Percentiles rank a stretch among this genome's conserved stretches.
Evolutionary conservation across 1,140 invertebrate species (phyloP).

Genomic region (Pissodes strobi): DNA sequence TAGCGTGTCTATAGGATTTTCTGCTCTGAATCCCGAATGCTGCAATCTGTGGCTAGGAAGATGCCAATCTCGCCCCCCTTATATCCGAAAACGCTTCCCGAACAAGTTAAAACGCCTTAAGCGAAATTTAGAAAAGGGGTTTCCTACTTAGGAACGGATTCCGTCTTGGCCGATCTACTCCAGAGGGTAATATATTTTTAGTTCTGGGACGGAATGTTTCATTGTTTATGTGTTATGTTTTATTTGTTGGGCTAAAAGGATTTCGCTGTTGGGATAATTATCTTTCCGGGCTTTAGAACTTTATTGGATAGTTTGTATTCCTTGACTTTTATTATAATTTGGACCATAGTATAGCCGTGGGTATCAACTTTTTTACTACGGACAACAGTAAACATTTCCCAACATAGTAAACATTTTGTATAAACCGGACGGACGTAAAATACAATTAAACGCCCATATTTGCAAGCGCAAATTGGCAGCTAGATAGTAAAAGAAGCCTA

Average conservation of each 20-base stretch:
- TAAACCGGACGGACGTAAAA: too few species aligned
- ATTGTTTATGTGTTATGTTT: conserved; percentile 29
- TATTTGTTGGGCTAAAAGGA: conserved; percentile 30
- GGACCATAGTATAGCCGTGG: too few species aligned
- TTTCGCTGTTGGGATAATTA: conserved; percentile 28
- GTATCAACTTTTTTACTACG: too few species aligned
- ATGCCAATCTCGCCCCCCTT: conserved; percentile 25
- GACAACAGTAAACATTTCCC: too few species aligned
- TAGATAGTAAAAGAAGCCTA: too few species aligned
- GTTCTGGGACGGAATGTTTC: conserved; percentile 2
- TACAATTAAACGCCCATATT: too few species aligned
- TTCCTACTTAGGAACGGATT: conserved; percentile 14
- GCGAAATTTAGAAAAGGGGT: conserved; percentile 31
- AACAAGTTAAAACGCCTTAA: conserved; percentile 24
- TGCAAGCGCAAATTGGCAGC: too few species aligned
- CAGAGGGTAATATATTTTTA: conserved; percentile 23
- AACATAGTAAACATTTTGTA: too few species aligned
- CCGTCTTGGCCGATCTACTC: not conserved
- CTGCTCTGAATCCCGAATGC: conserved; percentile 21
- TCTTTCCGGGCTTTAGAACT: conserved; percentile 6
- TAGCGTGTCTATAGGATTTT: conserved; percentile 30
- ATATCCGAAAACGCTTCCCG: conserved; percentile 26
- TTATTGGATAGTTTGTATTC: conserved; percentile 19
- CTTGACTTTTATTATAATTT: too few species aligned
- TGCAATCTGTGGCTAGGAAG: conserved; percentile 32